These are phyloP conservation scores for Calyptomena viridis DNA, from an alignment of 2,113 vertebrate species.

Conservation along the genomic window DNA sequence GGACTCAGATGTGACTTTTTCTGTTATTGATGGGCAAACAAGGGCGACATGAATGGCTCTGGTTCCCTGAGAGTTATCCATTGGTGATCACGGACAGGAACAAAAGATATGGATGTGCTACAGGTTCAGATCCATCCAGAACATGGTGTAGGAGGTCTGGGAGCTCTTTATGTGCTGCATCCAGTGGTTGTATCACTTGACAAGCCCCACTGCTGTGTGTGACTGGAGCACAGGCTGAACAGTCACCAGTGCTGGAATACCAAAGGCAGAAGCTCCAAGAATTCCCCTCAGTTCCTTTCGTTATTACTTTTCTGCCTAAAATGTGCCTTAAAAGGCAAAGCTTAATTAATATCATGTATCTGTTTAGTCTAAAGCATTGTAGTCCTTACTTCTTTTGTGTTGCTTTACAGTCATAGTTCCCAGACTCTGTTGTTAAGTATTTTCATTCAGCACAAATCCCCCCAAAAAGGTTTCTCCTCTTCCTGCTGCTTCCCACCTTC, in stretches of 20 bases:
- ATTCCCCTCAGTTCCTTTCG: neutral
- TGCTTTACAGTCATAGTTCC: neutral
- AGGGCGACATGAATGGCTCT: neutral
- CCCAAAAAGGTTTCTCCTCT: neutral
- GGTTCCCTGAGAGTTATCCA: neutral
- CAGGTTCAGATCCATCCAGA: neutral
- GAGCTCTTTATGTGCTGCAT: neutral
- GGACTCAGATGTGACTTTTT: neutral
- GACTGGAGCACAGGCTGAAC: neutral
- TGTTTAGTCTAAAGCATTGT: neutral
- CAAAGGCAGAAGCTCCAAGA: neutral
- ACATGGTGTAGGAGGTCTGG: fast-evolving
- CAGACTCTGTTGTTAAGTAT: neutral
- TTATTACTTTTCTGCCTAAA: neutral
- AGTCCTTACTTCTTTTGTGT: neutral
- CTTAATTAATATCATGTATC: neutral
- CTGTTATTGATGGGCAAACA: neutral
- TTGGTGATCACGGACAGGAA: neutral
- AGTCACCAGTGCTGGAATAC: neutral
- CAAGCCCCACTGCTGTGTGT: neutral
- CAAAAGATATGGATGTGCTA: neutral
- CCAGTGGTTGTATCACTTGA: fast-evolving
- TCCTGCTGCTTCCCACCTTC: neutral
- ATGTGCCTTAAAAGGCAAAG: neutral
- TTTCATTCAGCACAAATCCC: neutral